Conservation (phyloP, 2,797 vertebrate genomes). For the Hoplostethus atlanticus region DNA sequence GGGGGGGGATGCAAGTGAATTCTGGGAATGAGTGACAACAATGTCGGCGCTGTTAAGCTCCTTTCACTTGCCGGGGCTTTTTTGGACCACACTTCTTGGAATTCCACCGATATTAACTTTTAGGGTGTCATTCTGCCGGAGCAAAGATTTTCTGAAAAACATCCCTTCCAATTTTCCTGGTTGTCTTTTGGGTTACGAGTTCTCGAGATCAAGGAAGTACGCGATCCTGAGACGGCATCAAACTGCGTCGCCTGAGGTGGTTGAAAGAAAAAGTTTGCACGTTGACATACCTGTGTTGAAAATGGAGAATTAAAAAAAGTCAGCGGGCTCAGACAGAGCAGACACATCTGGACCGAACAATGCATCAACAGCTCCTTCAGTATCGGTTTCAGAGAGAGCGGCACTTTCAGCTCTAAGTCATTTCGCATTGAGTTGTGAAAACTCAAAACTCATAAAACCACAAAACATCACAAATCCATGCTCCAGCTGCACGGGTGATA, state of each 20-base stretch:
- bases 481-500: constrained; percentile 6
- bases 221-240: constrained; percentile 2
- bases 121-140: constrained; percentile 25
- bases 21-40: constrained; percentile 62
- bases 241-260: constrained; percentile 13
- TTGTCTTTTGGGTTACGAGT: constrained; percentile 30
- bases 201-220: constrained; percentile 45
- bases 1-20: constrained; percentile 28
- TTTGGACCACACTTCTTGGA: constrained; percentile 43
- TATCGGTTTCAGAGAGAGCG: neutral
- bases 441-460: neutral
- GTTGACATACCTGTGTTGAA: neutral
- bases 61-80: constrained; percentile 58
- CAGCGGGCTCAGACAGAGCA: neutral
- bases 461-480: neutral
- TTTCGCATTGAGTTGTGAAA: neutral
- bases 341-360: neutral
- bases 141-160: constrained; percentile 27
- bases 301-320: neutral
- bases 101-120: constrained; percentile 35
- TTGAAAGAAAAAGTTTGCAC: constrained; percentile 25
- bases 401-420: constrained; percentile 22
- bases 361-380: neutral
- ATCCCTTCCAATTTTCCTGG: constrained; percentile 8
- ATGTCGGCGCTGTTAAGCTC: constrained; percentile 58